Base-by-base conservation (phyloP, 2,888 invertebrate species). In the Blastobasis adustella region DNA sequence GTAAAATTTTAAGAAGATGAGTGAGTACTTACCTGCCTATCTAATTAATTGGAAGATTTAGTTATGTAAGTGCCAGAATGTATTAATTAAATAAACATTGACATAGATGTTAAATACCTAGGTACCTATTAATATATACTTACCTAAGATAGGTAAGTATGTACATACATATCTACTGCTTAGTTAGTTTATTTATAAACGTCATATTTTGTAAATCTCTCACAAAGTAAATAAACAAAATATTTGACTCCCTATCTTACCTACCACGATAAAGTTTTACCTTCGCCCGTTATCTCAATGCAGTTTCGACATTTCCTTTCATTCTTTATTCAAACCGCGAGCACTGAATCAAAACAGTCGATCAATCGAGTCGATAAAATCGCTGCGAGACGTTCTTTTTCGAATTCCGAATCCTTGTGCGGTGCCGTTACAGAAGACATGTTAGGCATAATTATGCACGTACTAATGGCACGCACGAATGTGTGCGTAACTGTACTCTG, bases 371-470 rank as follows among this genome's bases (percentile, higher is more conserved):
- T 57, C 53, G 54, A 65, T 66, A 60, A 61, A 69, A 63, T 59
- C 56, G 62, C 61, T 57, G 64, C 66, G 67, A 65, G 76, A 79
- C 69, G 69, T 75, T 73, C 71, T 71, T 66, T 73, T 73, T 23
- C 23, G 23, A 23, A 23, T 23, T 23, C 23, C 59, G 68, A 78
- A 73, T 83, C 83, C 84, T 83, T 79, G 63, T 45, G 43, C 53
- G 62, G 65, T 73, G 79, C 86, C 86, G 87, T 85, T 87, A 86
- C 58, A 62, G 61, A 61, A 78, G 76, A 78, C 84, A 79, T 76
- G 86, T 70, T 73, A 77, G 76, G 87, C 86, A 86, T 87, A 85
- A 84, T 80, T 86, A 85, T 86, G 78, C 81, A 80, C 74, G 74
- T 81, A 78, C 77, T 80, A 82, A 76, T 81, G 76, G 76, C 80